These are phyloP conservation scores for Parambassis ranga DNA, from an alignment of 2,797 vertebrate genomes.

Conservation along the genomic window DNA sequence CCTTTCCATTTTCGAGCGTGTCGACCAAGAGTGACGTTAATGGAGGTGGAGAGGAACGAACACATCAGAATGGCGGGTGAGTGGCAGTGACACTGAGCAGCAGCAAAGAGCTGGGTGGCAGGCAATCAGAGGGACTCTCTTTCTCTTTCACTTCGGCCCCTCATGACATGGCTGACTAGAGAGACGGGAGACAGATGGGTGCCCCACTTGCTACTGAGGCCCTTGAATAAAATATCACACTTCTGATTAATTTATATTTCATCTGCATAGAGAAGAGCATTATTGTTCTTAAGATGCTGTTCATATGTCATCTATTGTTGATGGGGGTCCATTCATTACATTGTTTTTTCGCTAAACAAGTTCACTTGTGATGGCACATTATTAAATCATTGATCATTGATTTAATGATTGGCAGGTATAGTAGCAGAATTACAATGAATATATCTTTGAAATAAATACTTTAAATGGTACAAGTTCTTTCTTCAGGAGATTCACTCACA, in stretches of 20 bases:
- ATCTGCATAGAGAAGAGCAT: conserved; percentile 49
- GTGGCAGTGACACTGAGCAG: conserved; percentile 80
- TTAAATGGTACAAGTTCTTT: no score
- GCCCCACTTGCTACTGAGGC: conserved; percentile 42
- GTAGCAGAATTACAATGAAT: no score
- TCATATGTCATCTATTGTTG: conserved; percentile 38
- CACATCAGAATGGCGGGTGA: conserved; percentile 70
- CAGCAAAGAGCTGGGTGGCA: conserved; percentile 68
- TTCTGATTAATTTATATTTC: conserved; percentile 78
- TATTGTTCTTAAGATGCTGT: conserved; percentile 48
- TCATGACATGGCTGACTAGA: conserved; percentile 69
- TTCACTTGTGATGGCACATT: neutral
- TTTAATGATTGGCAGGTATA: neutral
- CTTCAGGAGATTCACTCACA: no score
- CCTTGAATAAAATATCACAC: conserved; percentile 80
- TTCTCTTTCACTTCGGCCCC: conserved; percentile 69
- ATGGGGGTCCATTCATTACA: conserved; percentile 1
- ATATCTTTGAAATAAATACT: no score
- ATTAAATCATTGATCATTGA: neutral
- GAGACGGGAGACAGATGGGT: conserved; percentile 74
- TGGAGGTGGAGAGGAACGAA: conserved; percentile 70
- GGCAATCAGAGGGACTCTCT: conserved; percentile 64
- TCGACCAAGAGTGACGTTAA: conserved; percentile 71
- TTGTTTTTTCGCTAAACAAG: neutral
- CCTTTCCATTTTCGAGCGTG: conserved; percentile 74